Evolutionary conservation across 1,140 invertebrate species (phyloP), one percentile per base, ranked within the genome.

Genomic region (Drosophila lacertosa): DNA sequence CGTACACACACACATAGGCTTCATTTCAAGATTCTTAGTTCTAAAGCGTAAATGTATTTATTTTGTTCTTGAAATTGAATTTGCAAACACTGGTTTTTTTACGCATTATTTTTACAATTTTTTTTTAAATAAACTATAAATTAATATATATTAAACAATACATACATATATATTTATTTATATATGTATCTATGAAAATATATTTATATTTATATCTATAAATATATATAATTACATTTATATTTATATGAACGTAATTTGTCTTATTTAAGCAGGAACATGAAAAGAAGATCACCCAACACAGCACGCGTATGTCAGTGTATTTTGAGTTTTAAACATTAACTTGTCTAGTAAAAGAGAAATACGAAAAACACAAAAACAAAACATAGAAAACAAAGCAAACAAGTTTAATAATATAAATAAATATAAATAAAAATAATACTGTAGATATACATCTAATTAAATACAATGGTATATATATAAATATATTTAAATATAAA

Each of bases 391-490:
- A 71, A 71, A 32, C 58, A 66, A 77, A 80, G 59, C 59, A 74
- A 59, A 74, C 65, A 45, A 77, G 26, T 69, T 69, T 64, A 65
- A 70, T 24, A 81, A 65, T 66, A 66, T 72, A 77, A 77, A 75
- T 81, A 84, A 70, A 84, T 71, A 79, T 84, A 80, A 84, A 80
- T 79, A 80, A 81, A 73, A 73, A 76, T 80, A 79, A 83, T 86
- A 88, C 40, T 86, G 82, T 86, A 86, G 81, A 86, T 86, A 86
- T 86, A 86, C 81, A 86, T 86, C 80, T 84, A 74, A 86, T 80
- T 76, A 73, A 72, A 76, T 76, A 76, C 54, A 60, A 73, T 62
- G 57, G 64, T 73, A 73, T 69, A 74, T 60, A 65, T 63, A 74
- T 76, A 76, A 69, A 86, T 86, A 84, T 84, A 84, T 84, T 55